These are phyloP conservation scores for Calidris pygmaea DNA, from an alignment of 2,113 vertebrate genomes.

Conservation along the genomic window DNA sequence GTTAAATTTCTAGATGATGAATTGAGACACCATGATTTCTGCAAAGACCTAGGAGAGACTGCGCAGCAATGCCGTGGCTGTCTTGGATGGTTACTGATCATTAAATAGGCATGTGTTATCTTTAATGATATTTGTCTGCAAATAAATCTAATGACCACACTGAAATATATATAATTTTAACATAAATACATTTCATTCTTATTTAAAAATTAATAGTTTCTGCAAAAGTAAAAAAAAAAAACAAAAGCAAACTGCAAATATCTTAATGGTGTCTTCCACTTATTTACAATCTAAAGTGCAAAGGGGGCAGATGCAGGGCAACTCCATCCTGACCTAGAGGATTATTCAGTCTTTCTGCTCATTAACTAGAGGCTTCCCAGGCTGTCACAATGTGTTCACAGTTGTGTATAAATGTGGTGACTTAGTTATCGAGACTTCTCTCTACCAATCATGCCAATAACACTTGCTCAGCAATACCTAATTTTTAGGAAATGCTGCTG, in stretches of 20 bases:
- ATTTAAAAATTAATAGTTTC: constrained; percentile 56
- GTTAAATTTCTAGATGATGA: neutral
- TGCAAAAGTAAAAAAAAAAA: neutral
- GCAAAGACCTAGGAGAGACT: neutral
- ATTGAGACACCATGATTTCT: neutral
- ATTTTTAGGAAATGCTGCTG: neutral
- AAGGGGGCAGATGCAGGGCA: neutral
- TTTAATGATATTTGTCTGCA: neutral
- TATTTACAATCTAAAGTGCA: constrained; percentile 34
- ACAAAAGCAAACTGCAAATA: neutral
- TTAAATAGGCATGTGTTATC: neutral
- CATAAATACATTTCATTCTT: neutral
- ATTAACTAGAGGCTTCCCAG: constrained; percentile 47
- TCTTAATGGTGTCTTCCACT: neutral
- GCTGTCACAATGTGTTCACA: constrained; percentile 42
- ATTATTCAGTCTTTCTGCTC: constrained; percentile 58
- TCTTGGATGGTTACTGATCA: neutral
- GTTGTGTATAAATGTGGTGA: constrained; percentile 8
- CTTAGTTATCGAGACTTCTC: constrained; percentile 3
- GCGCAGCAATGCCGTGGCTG: neutral
- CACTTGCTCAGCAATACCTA: neutral
- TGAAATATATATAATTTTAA: neutral
- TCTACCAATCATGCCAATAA: neutral
- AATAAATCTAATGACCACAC: constrained; percentile 33
- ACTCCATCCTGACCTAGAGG: constrained; percentile 47